A percentile compares a stretch with the other conserved stretches of the same genome.
Evolutionary conservation across 2,797 vertebrate genomes (phyloP).

Genomic region (Allobates femoralis): DNA sequence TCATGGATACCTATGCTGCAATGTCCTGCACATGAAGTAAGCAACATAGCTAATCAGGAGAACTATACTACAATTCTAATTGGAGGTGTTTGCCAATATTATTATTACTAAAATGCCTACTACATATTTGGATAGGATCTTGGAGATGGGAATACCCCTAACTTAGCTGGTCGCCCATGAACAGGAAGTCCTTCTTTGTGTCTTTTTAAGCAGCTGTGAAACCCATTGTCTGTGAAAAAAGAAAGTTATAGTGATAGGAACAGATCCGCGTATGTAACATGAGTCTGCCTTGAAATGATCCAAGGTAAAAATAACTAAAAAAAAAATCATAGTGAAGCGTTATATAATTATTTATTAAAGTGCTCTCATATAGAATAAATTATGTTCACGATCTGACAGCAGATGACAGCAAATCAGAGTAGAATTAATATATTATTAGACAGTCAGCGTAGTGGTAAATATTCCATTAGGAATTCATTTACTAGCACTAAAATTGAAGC

Average conservation of each 20-base stretch:
- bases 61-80: no score
- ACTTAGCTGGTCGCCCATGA: not conserved
- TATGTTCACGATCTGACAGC: not conserved
- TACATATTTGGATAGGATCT: no score
- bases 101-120: no score
- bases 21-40: no score
- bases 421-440: not conserved
- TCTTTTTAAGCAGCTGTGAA: slow-evolving; percentile 30
- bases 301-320: not conserved
- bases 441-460: not conserved
- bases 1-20: no score
- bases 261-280: slow-evolving; percentile 16
- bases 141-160: no score
- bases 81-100: no score
- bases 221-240: slow-evolving; percentile 14
- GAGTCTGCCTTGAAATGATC: slow-evolving; percentile 7
- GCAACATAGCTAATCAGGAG: no score
- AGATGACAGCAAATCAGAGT: not conserved
- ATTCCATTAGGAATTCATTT: not conserved
- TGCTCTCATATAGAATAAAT: not conserved
- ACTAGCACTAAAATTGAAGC: not conserved
- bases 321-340: not conserved
- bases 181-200: slow-evolving; percentile 34
- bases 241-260: slow-evolving; percentile 9
- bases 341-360: not conserved